Evolutionary conservation across 2,888 invertebrate species (phyloP).

Genomic region (Oscheius sp.): DNA sequence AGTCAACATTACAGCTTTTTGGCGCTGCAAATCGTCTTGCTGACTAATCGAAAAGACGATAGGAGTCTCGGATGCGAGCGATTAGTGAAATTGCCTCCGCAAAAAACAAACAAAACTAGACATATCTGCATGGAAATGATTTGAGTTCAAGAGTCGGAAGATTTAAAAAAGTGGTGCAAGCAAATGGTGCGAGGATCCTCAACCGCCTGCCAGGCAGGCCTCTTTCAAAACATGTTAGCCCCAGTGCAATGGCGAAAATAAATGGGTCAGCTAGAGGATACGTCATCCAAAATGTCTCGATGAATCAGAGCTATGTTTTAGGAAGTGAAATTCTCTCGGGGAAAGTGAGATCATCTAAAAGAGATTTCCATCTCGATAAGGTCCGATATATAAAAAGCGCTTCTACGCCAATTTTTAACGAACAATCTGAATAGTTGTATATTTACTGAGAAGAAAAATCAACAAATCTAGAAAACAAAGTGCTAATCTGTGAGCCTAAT

Average conservation of each 20-base stretch:
- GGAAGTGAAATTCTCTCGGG: not conserved
- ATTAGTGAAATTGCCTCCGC: slow-evolving; percentile 15
- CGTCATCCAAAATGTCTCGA: not conserved
- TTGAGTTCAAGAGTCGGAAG: not conserved
- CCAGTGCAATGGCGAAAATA: not conserved
- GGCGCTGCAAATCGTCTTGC: no score
- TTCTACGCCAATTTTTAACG: not conserved
- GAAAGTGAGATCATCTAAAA: no score
- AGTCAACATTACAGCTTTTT: no score
- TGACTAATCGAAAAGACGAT: no score
- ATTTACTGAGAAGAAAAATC: not conserved
- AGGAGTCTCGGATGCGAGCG: not conserved
- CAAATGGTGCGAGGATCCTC: not conserved
- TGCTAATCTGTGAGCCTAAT: no score
- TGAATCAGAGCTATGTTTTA: not conserved
- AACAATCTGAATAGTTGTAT: not conserved
- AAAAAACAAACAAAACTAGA: slow-evolving; percentile 15
- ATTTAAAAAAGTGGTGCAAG: not conserved
- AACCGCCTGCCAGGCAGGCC: not conserved
- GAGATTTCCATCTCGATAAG: not conserved
- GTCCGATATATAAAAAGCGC: not conserved
- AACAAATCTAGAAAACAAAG: not conserved
- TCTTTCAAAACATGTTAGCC: no score
- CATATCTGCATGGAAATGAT: not conserved
- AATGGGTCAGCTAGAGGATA: not conserved